phyloP scores from a whole-genome alignment of 2,113 vertebrate species.

The Hydrolagus affinis region DNA sequence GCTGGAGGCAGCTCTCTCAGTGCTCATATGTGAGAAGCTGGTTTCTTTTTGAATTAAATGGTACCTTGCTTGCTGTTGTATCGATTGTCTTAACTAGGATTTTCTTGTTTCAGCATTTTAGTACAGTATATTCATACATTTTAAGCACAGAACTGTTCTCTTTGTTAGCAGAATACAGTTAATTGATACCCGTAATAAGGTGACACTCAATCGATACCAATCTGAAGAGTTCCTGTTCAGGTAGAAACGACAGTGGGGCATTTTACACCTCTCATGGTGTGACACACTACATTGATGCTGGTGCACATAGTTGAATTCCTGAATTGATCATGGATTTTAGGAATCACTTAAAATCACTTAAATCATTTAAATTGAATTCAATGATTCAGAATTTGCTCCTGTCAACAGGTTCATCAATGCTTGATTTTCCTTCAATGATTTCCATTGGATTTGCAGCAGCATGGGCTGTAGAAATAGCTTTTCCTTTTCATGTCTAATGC shows the following conservation, averaged over 20 bases:
- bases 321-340: neutral
- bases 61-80: no score
- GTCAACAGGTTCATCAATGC: neutral
- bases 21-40: no score
- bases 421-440: no score
- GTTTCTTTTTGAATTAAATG: no score
- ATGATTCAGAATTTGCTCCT: neutral
- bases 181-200: neutral
- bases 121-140: neutral
- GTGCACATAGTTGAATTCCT: neutral
- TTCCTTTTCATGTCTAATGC: no score
- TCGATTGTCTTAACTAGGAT: no score
- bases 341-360: neutral
- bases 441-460: no score
- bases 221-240: constrained; percentile 25
- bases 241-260: neutral
- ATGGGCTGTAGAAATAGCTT: no score
- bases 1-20: no score
- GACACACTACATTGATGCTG: neutral
- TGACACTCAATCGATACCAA: neutral
- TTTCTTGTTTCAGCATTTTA: no score
- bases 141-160: constrained; percentile 14
- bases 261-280: neutral
- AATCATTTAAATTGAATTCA: neutral
- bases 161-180: constrained; percentile 1